Percentiles rank a stretch among this genome's conserved stretches.
phyloP scores from a whole-genome alignment of 2,888 invertebrate species.

The Carcina quercana region DNA sequence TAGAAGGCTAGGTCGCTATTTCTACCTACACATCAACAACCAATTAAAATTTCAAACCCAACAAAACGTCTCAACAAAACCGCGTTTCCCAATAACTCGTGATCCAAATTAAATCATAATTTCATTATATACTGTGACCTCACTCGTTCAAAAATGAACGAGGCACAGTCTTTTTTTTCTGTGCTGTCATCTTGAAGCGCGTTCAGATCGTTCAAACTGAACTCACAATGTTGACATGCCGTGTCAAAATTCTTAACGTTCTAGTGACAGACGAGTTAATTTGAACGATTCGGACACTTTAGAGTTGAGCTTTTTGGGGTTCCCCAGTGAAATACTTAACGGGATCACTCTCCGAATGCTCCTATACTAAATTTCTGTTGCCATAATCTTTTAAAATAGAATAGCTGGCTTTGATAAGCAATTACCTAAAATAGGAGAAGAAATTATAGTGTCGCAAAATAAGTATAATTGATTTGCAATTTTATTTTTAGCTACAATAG shows the following conservation, averaged over 20 bases:
- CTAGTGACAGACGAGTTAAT: constrained; percentile 64
- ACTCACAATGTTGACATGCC: constrained; percentile 44
- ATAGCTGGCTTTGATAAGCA: too few relatives aligned
- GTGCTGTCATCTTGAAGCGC: constrained; percentile 36
- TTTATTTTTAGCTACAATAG: too few relatives aligned
- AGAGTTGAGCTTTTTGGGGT: constrained; percentile 22
- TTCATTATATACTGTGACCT: constrained; percentile 16
- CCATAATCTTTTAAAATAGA: too few relatives aligned
- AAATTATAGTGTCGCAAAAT: too few relatives aligned
- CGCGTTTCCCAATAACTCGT: constrained; percentile 25
- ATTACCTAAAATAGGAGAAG: too few relatives aligned
- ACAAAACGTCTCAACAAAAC: neutral
- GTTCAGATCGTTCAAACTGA: too few relatives aligned
- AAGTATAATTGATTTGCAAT: too few relatives aligned
- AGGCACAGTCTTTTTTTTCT: constrained; percentile 24
- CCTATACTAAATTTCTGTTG: too few relatives aligned
- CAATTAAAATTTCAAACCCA: neutral
- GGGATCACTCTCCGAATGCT: too few relatives aligned
- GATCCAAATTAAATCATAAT: constrained; percentile 45
- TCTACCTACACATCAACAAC: too few relatives aligned
- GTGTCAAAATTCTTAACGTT: constrained; percentile 49
- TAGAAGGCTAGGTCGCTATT: too few relatives aligned
- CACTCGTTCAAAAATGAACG: constrained; percentile 20
- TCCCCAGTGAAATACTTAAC: constrained; percentile 8
- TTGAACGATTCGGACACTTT: constrained; percentile 42